These are phyloP conservation scores for Gobio occitaniae DNA, from an alignment of 2,797 vertebrate genomes.

Conservation along the genomic window DNA sequence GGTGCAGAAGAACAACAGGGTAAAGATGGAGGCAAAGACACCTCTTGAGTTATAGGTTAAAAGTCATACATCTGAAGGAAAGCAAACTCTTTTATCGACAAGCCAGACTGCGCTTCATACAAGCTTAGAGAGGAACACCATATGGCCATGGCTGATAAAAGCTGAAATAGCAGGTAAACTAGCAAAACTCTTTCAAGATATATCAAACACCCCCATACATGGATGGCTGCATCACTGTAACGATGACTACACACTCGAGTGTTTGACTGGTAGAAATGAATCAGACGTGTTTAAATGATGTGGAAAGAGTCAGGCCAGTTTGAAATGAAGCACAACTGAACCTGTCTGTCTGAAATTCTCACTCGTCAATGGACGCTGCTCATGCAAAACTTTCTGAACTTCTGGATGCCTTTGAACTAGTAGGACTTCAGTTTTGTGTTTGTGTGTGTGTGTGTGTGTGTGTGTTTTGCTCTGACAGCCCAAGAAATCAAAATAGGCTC, in stretches of 20 bases:
- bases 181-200: slow-evolving; percentile 25
- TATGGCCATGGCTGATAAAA: slow-evolving; percentile 26
- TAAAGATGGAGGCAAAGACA: slow-evolving; percentile 4
- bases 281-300: background rate
- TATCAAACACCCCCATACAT: slow-evolving; percentile 39
- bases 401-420: background rate
- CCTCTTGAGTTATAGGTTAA: slow-evolving; percentile 48
- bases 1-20: background rate
- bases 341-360: background rate
- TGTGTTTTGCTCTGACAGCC: background rate
- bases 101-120: background rate
- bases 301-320: slow-evolving; percentile 3
- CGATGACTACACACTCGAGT: background rate
- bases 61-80: slow-evolving; percentile 64
- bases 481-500: background rate
- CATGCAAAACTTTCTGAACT: background rate
- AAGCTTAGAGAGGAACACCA: background rate
- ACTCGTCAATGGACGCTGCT: background rate
- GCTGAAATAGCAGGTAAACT: slow-evolving; percentile 20
- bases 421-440: background rate
- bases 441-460: background rate
- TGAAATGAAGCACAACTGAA: slow-evolving; percentile 1
- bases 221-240: slow-evolving; percentile 42
- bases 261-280: background rate
- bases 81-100: slow-evolving; percentile 8